Evolutionary conservation across 2,797 vertebrate species (phyloP), one percentile per base, ranked within the genome.

Genomic region (Lepilemur ruficaudatus): DNA sequence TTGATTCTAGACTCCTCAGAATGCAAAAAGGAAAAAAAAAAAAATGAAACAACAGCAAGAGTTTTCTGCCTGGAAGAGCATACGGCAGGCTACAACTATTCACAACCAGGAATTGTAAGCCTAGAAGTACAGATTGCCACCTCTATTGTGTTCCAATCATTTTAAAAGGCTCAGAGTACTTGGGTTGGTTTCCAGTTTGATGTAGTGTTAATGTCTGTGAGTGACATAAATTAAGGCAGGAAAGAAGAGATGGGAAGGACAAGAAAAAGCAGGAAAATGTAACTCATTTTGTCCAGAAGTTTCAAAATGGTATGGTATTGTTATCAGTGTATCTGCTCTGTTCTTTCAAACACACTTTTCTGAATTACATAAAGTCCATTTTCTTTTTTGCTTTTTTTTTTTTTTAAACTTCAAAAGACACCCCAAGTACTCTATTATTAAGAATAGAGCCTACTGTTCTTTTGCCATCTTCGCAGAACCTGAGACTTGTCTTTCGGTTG

Each of bases 351-450:
- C 7, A 17, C 32, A 50, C 61, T 25, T 72, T 85, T 92, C 38
- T 79, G 65, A 80, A 52, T n/a, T 94, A 79, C 3, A 15, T 55
- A 46, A 84, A 81, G 46, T 32, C 57, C 17, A 17, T 73, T 90
- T 87, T 67, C 78, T 82, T 78, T 38, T 61, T 57, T 2, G 5
- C 32, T 50, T 43, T 69, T 8, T 73, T 69, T 8, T 73, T 67
- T 61, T 65, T 78, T 84, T 61, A 63, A 94, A 70, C 48, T 94
- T 93, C 55, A 73, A 61, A 92, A 92, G 78, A 61, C 38, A 75
- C 72, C 32, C 17, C 18, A 50, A 18, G 69, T 23, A 52, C 43
- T 65, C 3, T 43, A 18, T 63, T 32, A 32, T n/a, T 22, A 86
- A 73, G 80, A 95, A 55, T 70, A 79, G 52, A 61, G 5, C 23